Evolutionary conservation across 2,113 vertebrate genomes (phyloP), one percentile per base, ranked within the genome.

Genomic region (Sitta europaea): DNA sequence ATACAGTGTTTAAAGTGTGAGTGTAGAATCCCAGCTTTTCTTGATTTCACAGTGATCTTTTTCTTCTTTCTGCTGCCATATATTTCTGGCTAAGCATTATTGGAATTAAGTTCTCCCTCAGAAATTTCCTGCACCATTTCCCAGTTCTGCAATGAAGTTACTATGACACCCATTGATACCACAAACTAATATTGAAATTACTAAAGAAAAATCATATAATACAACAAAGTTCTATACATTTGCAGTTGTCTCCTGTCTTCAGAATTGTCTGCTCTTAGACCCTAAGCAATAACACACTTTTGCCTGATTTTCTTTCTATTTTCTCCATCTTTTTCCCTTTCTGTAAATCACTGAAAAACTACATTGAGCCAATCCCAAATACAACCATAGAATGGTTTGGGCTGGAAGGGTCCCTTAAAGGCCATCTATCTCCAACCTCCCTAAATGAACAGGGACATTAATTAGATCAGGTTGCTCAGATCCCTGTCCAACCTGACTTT

Each of bases 401-500:
- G 7, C 22, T 74, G 45, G 16, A 90, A 84, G 25, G 21, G 35
- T 54, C 4, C 10, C 42, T 61, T 43, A 68, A 77, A 87, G 4
- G 10, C 5, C 29, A 25, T 9, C 33, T 67, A 45, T 70, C 71
- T 59, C 25, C 47, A 67, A 5, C 1, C 5, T 11, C 5, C 4
- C 59, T 62, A 53, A 53, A 19, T 31, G 10, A 65, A 24, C 25
- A 72, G 24, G 50, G 42, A 24, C 42, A 90, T 19, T 22, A 63
- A 16, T 33, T n/a, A 47, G 20, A 63, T 20, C 36, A 42, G 29
- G 8, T 29, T 43, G 27, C 21, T 80, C 63, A 76, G 38, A 79
- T 51, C 23, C 29, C 14, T 0, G 0, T 33, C 12, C 58, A 61
- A 11, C 31, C 17, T 22, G 65, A 48, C 31, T 24, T 28, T 21